A percentile compares a stretch with the other conserved stretches of the same genome.
Conservation (phyloP, 2,113 vertebrate genomes). For the Thymallus thymallus region DNA sequence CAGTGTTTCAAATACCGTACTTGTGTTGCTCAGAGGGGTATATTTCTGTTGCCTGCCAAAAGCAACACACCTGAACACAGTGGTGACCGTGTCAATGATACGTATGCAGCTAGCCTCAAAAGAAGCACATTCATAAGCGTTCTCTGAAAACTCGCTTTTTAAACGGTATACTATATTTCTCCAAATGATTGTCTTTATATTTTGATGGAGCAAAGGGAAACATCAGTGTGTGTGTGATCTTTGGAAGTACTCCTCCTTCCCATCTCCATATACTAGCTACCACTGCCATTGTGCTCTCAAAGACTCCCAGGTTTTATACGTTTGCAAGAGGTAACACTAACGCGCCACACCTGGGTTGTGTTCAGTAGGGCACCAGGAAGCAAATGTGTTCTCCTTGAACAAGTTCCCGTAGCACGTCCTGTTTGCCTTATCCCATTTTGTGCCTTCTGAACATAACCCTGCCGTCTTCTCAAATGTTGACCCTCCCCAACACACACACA, state of each 20-base stretch:
- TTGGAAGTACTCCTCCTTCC: not conserved
- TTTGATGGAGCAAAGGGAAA: not conserved
- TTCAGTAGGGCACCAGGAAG: not conserved
- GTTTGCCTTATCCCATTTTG: no score
- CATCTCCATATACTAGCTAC: not conserved
- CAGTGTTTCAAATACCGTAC: not conserved
- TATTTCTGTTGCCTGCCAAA: not conserved
- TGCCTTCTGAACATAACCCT: not conserved
- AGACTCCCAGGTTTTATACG: not conserved
- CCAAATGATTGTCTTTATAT: not conserved
- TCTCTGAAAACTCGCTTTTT: not conserved
- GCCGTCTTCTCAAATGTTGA: not conserved
- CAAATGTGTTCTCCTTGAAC: not conserved
- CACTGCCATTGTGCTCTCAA: not conserved
- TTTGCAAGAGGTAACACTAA: constrained; percentile 9
- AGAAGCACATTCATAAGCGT: constrained; percentile 1
- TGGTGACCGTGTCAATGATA: not conserved
- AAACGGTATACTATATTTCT: constrained; percentile 11
- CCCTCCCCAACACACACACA: not conserved
- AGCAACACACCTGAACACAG: not conserved
- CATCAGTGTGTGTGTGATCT: not conserved
- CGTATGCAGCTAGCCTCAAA: constrained; percentile 1
- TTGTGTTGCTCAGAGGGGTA: not conserved
- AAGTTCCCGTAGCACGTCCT: not conserved
- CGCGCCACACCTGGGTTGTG: not conserved